Base-by-base conservation (phyloP, 2,797 vertebrate genomes). In the Oreochromis grahami region DNA sequence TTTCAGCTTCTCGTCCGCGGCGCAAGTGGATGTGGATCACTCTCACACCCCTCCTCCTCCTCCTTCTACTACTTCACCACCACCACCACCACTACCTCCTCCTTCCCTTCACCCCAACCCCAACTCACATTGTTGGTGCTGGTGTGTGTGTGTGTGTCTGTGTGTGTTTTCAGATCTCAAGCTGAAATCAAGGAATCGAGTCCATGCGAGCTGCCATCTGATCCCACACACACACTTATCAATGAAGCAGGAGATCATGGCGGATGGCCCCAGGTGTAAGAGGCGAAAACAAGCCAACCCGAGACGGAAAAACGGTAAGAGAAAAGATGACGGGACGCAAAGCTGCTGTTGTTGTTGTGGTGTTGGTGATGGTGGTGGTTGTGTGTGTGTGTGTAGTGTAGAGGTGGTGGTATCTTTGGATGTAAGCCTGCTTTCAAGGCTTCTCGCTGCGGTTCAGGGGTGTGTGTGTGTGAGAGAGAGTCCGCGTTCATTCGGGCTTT, bases 261-360 rank as follows among this genome's bases (percentile, higher is more conserved):
- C 98, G 98, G 98, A 99, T 98, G 98, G 98, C 98, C 98, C 98
- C 98, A 98, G 98, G 98, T 99, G 98, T 98, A 98, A 98, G 98
- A 97, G 98, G 97, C 97, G 98, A 97, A 99, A 99, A 97, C 98
- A 99, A 98, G 98, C 98, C 97, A 99, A 98, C 96, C 98, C 98
- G 93, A 96, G 98, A 90, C 97, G 98, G 96, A 99, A 99, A 97
- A 98, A 99, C 98, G 98, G 98, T 99, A 98, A 98, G 98, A 60
- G 29, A 34, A 70, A 93, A 95, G 87, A 84, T 48, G 29, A 60
- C 56, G 29, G 56, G 56, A 60, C 29, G 55, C 56, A 60, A 60
- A 60, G 56, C 56, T 60, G 56, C 17, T 60, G 56, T 3, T 60
- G 29, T 60, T 60, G 56, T 60, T 34, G 56, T 60, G 56, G 15